Evolutionary conservation across 2,113 vertebrate genomes (phyloP), one percentile per base, ranked within the genome.

Genomic region (Eulemur macaco): DNA sequence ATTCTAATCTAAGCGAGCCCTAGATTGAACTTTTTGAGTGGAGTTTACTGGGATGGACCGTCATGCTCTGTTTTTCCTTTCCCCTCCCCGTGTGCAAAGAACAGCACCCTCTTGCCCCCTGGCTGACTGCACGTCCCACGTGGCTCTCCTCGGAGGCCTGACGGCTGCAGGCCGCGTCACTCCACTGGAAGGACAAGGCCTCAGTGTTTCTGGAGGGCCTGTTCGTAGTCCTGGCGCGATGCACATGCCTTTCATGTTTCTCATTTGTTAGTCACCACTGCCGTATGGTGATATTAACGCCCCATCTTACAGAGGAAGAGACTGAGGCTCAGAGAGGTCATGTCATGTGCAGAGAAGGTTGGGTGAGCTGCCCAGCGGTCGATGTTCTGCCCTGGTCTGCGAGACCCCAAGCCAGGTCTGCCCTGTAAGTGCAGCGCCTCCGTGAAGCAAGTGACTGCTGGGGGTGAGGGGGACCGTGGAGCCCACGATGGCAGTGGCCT

Each of bases 1-100:
- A 20, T 42, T 78, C 27, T 54, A 63, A 52, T 82, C 27, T 69
- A 66, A 39, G 64, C 8, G 60, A 31, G 39, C 31, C 23, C 66
- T 66, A 15, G 80, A 66, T 74, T 64, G 82, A 78, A 63, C 27
- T 47, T 17, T 27, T 25, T 34, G 21, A 83, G 23, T 82, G 71
- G 47, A 8, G 34, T 76, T 42, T 50, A 17, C 3, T 47, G 69
- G 37, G 37, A 15, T 8, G 6, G 37, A 39, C 2, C n/a, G 18
- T 29, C 25, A 37, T 12, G 14, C 64, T 39, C 4, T 78, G 3
- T 14, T n/a, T 87, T 80, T 37, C 54, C 10, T 15, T 14, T 31
- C 3, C 4, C 2, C 4, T n/a, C 1, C 4, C 4, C 0, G 11
- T 54, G 27, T 9, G 6, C 20, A 14, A 42, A 54, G n/a, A n/a